Conservation (phyloP, 2,113 vertebrate genomes). For the Bos javanicus region DNA sequence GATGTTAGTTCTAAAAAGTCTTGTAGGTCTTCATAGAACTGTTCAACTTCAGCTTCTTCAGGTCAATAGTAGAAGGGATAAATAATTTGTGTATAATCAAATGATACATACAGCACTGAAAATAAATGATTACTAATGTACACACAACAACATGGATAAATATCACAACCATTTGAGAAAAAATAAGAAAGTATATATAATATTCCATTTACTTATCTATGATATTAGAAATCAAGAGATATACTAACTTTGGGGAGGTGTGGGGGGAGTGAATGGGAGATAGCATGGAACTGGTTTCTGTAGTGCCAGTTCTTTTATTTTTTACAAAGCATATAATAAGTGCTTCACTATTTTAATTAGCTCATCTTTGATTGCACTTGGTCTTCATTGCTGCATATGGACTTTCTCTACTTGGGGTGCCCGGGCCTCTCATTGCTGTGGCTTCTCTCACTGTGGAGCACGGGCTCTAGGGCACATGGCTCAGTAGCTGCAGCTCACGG, state of each 20-base stretch:
- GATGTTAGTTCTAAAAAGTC: too few relatives aligned
- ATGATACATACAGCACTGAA: background rate
- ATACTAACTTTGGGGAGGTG: background rate
- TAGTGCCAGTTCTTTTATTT: background rate
- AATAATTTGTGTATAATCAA: background rate
- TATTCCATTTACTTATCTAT: background rate
- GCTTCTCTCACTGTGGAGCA: background rate
- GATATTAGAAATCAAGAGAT: background rate
- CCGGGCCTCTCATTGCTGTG: background rate
- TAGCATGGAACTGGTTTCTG: background rate
- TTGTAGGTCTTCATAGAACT: too few relatives aligned
- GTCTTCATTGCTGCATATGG: background rate
- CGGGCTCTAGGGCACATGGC: accelerated
- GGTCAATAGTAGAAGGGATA: background rate
- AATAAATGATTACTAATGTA: background rate
- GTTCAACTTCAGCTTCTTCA: background rate
- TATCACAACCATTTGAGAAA: background rate
- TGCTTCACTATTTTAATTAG: background rate
- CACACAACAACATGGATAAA: background rate
- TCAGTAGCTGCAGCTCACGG: accelerated
- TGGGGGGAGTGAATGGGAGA: accelerated
- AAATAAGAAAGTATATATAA: background rate
- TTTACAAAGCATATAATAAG: background rate
- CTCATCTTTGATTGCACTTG: background rate
- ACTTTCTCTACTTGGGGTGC: background rate